These are phyloP conservation scores for Dolichoris vasculosae DNA, from an alignment of 1,140 invertebrate species.

Conservation along the genomic window DNA sequence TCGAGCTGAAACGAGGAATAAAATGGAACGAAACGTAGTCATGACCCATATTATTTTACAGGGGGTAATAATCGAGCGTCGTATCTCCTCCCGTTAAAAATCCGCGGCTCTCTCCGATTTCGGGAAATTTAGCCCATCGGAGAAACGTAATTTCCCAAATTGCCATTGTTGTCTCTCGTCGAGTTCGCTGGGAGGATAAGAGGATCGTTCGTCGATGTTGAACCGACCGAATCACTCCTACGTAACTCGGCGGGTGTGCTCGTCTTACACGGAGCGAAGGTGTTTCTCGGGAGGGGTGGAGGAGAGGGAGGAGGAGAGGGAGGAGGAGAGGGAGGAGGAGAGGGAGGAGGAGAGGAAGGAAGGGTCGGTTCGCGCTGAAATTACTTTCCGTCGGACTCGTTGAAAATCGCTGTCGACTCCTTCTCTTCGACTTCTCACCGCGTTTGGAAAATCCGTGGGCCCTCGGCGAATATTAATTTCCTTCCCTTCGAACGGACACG, in stretches of 20 bases:
- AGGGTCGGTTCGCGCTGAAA: too few relatives aligned
- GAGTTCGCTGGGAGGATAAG: constrained; percentile 49
- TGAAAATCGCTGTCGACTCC: constrained; percentile 49
- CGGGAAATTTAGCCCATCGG: neutral
- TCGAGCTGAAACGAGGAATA: too few relatives aligned
- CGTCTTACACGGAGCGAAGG: constrained; percentile 32
- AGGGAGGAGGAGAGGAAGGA: too few relatives aligned
- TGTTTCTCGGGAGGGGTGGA: too few relatives aligned
- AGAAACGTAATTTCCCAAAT: constrained; percentile 38
- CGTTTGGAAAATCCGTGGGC: too few relatives aligned
- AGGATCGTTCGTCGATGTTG: constrained; percentile 59
- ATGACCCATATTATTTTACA: too few relatives aligned
- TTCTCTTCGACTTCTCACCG: constrained; percentile 6
- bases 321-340: too few relatives aligned
- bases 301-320: too few relatives aligned
- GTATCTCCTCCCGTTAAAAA: too few relatives aligned
- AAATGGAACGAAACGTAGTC: too few relatives aligned
- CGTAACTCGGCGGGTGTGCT: constrained; percentile 57
- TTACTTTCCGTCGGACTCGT: constrained; percentile 58
- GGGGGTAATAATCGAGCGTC: too few relatives aligned
- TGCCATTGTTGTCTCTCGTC: constrained; percentile 40
- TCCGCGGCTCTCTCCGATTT: too few relatives aligned
- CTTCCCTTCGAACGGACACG: neutral
- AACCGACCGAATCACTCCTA: constrained; percentile 59
- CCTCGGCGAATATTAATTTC: neutral